phyloP scores from a whole-genome alignment of 2,888 invertebrate genomes.

The Aquatica leii region DNA sequence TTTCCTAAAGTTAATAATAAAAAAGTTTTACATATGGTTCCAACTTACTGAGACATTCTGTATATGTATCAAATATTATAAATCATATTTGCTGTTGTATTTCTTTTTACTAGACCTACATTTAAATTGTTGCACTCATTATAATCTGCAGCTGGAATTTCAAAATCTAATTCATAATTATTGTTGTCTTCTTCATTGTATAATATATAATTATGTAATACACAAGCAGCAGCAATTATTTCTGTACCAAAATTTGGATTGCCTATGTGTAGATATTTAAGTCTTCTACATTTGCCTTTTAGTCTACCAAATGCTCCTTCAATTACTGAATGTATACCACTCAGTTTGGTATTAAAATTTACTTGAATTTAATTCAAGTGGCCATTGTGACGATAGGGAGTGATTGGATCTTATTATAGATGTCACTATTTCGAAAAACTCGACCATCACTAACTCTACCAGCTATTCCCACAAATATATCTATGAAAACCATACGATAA shows the following conservation, averaged over 20 bases:
- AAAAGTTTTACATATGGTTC: too few species aligned
- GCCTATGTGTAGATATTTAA: slow-evolving; percentile 6
- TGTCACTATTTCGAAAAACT: background rate
- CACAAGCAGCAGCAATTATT: background rate
- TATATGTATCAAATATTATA: too few species aligned
- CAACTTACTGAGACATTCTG: too few species aligned
- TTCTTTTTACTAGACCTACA: too few species aligned
- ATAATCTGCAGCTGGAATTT: too few species aligned
- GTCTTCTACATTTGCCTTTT: slow-evolving; percentile 6
- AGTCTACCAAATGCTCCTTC: slow-evolving; percentile 12
- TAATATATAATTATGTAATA: background rate
- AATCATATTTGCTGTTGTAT: too few species aligned
- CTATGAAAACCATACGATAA: background rate
- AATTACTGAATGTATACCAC: background rate
- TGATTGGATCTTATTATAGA: background rate
- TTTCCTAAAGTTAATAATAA: too few species aligned
- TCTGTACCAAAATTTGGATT: background rate
- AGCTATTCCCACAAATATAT: background rate
- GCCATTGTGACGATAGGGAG: background rate
- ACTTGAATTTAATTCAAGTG: background rate
- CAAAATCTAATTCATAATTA: background rate
- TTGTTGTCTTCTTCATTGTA: background rate
- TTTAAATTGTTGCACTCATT: too few species aligned
- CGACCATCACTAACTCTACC: background rate
- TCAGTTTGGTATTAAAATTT: background rate